Evolutionary conservation across 2,888 invertebrate species (phyloP), one percentile per base, ranked within the genome.

Genomic region (Leptopilina syphax): DNA sequence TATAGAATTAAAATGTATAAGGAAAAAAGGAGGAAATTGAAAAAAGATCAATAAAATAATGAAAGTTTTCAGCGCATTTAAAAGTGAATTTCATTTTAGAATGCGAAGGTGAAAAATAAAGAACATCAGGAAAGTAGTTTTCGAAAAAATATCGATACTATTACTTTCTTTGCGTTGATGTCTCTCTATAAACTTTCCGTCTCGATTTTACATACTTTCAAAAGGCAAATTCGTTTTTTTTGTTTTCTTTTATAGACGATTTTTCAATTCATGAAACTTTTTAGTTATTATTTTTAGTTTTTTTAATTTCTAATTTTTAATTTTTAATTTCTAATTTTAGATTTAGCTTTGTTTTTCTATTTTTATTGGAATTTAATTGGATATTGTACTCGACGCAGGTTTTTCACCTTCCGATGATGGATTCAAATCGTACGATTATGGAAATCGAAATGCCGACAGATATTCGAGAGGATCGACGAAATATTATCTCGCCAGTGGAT

Each of bases 381-480:
- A 54, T 34, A 8, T 70, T 73, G 63, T 57, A 57, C 34, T 34
- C 57, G 5, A 0, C 34, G 34, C 27, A 73, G 73, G 34, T 18
- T 57, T 34, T 73, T 41, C 57, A 8, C 57, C 73, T 57, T 34
- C 54, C n/a, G 34, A n/a, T 27, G 73, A 41, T 6, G 83, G 83
- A 79, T 81, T 82, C 76, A 82, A 84, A 78, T 65, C 82, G 27
- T 84, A 84, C 78, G 84, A 84, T 77, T 84, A 83, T 76, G 65
- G 78, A 57, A 78, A 54, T 60, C 77, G 79, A 68, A 82, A 81
- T 82, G 81, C 81, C 65, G 82, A 76, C 78, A 86, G 86, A 86
- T 79, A 88, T 86, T 82, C 84, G 81, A 79, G 82, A 83, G 76
- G 86, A 85, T 57, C 73, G n/a, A 57, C 73, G n/a, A 73, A 73